Evolutionary conservation across 2,888 invertebrate species (phyloP).

Genomic region (Catocala nupta): DNA sequence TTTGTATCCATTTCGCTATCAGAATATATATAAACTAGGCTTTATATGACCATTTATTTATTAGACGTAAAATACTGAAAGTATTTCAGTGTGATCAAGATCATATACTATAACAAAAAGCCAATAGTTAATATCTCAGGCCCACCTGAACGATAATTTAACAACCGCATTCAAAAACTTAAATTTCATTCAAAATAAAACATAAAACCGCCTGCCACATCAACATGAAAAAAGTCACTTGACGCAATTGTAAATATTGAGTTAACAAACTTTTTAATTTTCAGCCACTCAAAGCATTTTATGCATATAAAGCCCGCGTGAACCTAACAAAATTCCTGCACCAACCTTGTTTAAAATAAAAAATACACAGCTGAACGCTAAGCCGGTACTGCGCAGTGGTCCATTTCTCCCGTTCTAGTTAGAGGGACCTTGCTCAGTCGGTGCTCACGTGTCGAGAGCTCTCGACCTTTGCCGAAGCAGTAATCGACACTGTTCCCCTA

Average conservation of each 20-base stretch:
- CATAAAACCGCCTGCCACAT: neutral
- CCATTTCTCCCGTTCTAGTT: constrained; percentile 63
- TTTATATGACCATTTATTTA: no score
- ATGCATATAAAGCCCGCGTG: constrained; percentile 53
- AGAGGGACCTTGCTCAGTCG: constrained; percentile 70
- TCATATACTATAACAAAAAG: neutral
- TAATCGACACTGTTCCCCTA: constrained; percentile 59
- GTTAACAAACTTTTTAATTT: constrained; percentile 43
- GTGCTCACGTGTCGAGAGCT: constrained; percentile 70
- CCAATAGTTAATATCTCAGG: constrained; percentile 3
- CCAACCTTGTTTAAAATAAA: constrained; percentile 66
- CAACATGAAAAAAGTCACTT: constrained; percentile 18
- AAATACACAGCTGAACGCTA: constrained; percentile 60
- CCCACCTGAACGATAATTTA: neutral
- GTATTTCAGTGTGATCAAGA: no score
- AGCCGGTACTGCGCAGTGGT: constrained; percentile 78
- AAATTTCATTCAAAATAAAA: constrained; percentile 7
- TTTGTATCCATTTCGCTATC: constrained; percentile 23
- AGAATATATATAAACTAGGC: constrained; percentile 3
- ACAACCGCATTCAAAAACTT: constrained; percentile 1
- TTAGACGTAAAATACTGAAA: constrained; percentile 9
- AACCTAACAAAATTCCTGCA: constrained; percentile 61
- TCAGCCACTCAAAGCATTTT: constrained; percentile 53
- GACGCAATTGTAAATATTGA: constrained; percentile 38
- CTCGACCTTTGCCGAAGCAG: constrained; percentile 70